phyloP scores from a whole-genome alignment of 2,888 invertebrate species.

The Tuta absoluta region DNA sequence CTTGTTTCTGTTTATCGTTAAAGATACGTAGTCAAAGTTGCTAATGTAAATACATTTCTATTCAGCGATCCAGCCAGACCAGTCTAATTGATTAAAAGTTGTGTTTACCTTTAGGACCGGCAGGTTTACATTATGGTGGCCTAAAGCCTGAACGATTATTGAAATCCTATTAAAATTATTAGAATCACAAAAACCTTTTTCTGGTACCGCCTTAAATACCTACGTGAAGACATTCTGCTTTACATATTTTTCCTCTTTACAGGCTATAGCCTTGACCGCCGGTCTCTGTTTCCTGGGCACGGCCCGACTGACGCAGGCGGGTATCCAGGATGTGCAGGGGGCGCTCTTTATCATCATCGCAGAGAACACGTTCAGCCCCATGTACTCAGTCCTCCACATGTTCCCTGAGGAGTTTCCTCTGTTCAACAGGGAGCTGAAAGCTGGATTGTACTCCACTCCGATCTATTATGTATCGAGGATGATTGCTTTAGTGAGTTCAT shows the following conservation, averaged over 20 bases:
- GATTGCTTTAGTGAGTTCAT: constrained; percentile 85
- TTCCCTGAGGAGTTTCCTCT: constrained; percentile 91
- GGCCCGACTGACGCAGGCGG: constrained; percentile 86
- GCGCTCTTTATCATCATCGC: constrained; percentile 92
- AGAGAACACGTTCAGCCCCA: constrained; percentile 94
- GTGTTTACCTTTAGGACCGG: too few species aligned
- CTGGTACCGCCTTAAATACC: too few species aligned
- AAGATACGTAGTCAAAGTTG: too few species aligned
- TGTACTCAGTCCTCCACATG: constrained; percentile 93
- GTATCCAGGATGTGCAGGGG: constrained; percentile 94
- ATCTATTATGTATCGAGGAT: constrained; percentile 91
- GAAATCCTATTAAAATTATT: too few species aligned
- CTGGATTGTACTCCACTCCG: constrained; percentile 90
- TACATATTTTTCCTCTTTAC: constrained; percentile 27
- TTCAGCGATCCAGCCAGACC: too few species aligned
- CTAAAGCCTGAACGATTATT: too few species aligned
- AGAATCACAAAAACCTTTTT: too few species aligned
- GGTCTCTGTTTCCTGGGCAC: constrained; percentile 93
- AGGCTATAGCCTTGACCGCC: constrained; percentile 88
- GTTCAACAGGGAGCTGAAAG: constrained; percentile 89
- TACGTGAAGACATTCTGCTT: too few species aligned
- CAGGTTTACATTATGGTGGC: too few species aligned
- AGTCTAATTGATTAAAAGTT: too few species aligned
- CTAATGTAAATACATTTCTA: too few species aligned
- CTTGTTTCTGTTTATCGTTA: too few species aligned